phyloP scores from a whole-genome alignment of 2,888 invertebrate species.

The Agrenia bidenticulata region DNA sequence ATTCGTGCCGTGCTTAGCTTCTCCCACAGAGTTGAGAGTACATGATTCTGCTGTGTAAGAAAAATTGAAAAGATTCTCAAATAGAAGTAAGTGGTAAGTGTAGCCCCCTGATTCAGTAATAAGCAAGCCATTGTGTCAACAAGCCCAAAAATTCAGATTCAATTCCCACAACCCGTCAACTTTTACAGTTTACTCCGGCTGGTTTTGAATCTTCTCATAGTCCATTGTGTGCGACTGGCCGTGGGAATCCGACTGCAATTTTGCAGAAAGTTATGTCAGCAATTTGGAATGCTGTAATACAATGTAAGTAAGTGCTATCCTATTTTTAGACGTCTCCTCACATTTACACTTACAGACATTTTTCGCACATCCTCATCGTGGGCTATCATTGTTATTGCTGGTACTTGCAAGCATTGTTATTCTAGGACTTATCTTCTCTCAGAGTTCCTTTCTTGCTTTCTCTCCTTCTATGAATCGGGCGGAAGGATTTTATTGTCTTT shows the following conservation, averaged over 20 bases:
- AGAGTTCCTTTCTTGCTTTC: conserved; percentile 3
- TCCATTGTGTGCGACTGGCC: too few relatives aligned
- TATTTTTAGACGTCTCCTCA: background rate
- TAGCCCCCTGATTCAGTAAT: background rate
- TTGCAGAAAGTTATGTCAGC: conserved; percentile 3
- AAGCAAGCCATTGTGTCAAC: conserved; percentile 17
- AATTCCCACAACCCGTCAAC: conserved; percentile 6
- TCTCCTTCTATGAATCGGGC: background rate
- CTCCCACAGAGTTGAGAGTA: background rate
- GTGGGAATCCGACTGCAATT: too few relatives aligned
- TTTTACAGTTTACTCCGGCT: background rate
- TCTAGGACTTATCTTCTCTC: too few relatives aligned
- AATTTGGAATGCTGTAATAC: background rate
- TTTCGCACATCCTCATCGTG: background rate
- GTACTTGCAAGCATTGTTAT: background rate
- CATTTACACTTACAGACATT: background rate
- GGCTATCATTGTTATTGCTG: background rate
- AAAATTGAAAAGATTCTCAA: background rate
- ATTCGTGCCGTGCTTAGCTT: conserved; percentile 1
- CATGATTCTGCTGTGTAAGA: too few relatives aligned
- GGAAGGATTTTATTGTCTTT: conserved; percentile 7
- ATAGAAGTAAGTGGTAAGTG: background rate
- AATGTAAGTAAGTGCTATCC: background rate
- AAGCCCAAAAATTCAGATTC: conserved; percentile 8
- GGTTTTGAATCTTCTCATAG: too few relatives aligned